Base-by-base conservation (phyloP, 37 sponge, comb jelly and placozoan genomes). In the Bolinopsis microptera region DNA sequence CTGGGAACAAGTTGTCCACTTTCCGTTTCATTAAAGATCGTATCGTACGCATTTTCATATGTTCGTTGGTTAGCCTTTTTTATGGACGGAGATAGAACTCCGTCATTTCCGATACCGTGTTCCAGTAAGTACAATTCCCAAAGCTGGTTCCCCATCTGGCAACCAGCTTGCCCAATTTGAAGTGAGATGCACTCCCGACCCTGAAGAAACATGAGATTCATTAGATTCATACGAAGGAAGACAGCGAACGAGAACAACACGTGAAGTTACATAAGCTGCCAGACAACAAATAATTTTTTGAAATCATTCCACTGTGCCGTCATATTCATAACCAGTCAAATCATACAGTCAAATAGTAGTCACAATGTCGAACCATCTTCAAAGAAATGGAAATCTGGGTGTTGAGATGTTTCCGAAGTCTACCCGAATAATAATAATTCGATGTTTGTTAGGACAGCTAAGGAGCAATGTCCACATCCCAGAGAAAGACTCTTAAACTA, bases 121-220 rank as follows among this genome's bases (percentile, higher is more conserved):
- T 93, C 93, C n/a, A 93, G 82, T 18, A 76, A 38, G 82, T 93
- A 93, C 21, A 93, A 80, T 32, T 93, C 93, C 93, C 93, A 93
- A n/a, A 76, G 77, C 3, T 38, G 5, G n/a, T 76, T 23, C 35
- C 82, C 93, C n/a, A 93, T 93, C 77, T 93, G 93, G 37, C 93
- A 93, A 3, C 93, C 93, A 24, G 93, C 93, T 23, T 93, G 93
- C 24, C 93, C 93, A 1, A 93, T 76, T 31, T 93, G 93, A 21
- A 93, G 39, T 23, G 93, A 93, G 31, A 93, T 93, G 13, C 76
- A 76, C 37, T 93, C 93, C 32, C 93, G 35, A 80, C 82, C 82
- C 82, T 80, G 23, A 30, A 21, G 37, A 13, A 80, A 61, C 18
- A 61, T 61, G 18, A 61, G n/a, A n/a, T n/a, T n/a, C n/a, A n/a